A percentile compares a stretch with the other conserved stretches of the same genome.
phyloP scores from a whole-genome alignment of 1,140 invertebrate species.

The Orius insidiosus region DNA sequence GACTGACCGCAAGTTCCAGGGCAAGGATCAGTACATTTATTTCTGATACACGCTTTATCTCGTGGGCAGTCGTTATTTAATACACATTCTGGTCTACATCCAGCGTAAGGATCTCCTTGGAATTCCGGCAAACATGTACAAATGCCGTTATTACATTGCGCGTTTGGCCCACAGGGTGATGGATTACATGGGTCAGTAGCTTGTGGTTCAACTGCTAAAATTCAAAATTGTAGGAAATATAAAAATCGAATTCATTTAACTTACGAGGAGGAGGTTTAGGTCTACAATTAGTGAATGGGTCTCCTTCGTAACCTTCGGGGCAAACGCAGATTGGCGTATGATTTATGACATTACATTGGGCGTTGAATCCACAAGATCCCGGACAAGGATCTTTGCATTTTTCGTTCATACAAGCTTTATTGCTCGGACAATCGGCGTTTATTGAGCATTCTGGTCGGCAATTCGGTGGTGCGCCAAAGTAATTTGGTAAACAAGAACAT shows the following conservation, averaged over 20 bases:
- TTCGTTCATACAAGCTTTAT: constrained; percentile 26
- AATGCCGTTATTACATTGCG: constrained; percentile 40
- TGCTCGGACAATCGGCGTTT: constrained; percentile 27
- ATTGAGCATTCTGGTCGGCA: constrained; percentile 24
- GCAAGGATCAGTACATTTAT: constrained; percentile 58
- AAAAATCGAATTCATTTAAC: neutral
- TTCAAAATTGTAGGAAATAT: constrained; percentile 7
- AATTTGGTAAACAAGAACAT: constrained; percentile 28
- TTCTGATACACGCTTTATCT: constrained; percentile 42
- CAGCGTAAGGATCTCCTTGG: constrained; percentile 41
- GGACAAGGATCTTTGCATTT: constrained; percentile 28
- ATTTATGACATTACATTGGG: constrained; percentile 29
- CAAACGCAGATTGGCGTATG: constrained; percentile 29
- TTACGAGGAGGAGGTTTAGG: constrained; percentile 25
- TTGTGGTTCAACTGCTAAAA: constrained; percentile 17
- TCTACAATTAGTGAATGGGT: constrained; percentile 29
- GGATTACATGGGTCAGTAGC: constrained; percentile 45
- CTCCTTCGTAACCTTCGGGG: constrained; percentile 26
- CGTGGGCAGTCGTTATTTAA: constrained; percentile 39
- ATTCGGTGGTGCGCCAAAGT: constrained; percentile 24
- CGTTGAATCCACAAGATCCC: constrained; percentile 26
- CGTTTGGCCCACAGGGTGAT: constrained; percentile 55
- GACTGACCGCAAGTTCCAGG: constrained; percentile 28
- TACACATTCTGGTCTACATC: constrained; percentile 44
- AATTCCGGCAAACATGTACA: constrained; percentile 41